A percentile compares a stretch with the other conserved stretches of the same genome.
phyloP scores from a whole-genome alignment of 2,113 vertebrate genomes.

The Phocoena phocoena region DNA sequence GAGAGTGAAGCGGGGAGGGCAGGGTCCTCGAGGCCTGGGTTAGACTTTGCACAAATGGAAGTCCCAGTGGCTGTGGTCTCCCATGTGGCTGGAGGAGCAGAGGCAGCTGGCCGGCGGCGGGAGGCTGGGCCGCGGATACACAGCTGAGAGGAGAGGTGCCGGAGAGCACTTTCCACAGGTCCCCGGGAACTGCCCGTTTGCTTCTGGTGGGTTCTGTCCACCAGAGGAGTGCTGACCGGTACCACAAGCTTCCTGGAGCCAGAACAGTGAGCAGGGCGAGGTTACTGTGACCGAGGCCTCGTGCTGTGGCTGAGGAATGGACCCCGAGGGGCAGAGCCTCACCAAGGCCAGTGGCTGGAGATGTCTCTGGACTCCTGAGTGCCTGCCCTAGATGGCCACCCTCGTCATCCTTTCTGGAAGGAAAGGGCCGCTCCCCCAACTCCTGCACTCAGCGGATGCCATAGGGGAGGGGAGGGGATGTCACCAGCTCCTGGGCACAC shows the following conservation, averaged over 20 bases:
- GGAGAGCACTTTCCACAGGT: fast-evolving
- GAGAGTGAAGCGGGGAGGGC: fast-evolving
- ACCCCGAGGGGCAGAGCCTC: background rate
- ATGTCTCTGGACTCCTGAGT: background rate
- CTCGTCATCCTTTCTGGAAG: background rate
- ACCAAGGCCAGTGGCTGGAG: background rate
- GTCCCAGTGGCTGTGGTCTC: background rate
- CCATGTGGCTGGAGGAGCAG: background rate
- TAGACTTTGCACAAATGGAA: background rate
- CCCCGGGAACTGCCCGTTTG: background rate
- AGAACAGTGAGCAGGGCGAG: background rate
- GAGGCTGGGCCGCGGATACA: background rate
- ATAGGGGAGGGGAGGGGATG: background rate
- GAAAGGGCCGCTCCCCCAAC: fast-evolving
- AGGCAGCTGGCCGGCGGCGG: fast-evolving
- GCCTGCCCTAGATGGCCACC: background rate
- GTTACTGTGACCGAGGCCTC: background rate
- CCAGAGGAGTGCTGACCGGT: background rate
- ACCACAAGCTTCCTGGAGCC: fast-evolving
- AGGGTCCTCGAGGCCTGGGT: background rate
- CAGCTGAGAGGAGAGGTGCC: background rate
- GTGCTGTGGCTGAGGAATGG: background rate
- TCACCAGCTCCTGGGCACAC: background rate
- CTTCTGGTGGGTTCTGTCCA: background rate
- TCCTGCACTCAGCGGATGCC: background rate